These are phyloP conservation scores for Danio albolineatus DNA, from an alignment of 2,797 vertebrate genomes.

Conservation along the genomic window DNA sequence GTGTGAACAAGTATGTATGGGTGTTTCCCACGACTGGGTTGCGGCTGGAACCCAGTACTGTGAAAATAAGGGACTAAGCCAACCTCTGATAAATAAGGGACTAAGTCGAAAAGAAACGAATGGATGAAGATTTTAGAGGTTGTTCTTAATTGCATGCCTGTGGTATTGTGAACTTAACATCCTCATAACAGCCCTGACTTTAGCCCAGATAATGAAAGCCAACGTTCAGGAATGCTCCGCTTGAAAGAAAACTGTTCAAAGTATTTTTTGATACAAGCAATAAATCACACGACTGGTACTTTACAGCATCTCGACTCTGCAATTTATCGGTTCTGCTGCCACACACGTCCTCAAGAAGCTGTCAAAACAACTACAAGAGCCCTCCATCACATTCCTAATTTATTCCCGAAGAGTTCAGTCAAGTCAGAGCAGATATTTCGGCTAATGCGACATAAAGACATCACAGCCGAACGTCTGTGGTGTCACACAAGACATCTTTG, in stretches of 20 bases:
- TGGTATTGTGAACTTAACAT: not conserved
- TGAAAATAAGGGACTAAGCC: no score
- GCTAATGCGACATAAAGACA: constrained; percentile 34
- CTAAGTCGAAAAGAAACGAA: no score
- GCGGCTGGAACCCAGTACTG: no score
- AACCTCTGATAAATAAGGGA: no score
- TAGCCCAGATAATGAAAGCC: not conserved
- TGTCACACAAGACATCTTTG: constrained; percentile 15
- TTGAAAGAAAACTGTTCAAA: constrained; percentile 4
- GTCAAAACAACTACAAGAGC: constrained; percentile 4
- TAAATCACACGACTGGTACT: constrained; percentile 24
- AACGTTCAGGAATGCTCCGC: not conserved
- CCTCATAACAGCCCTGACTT: not conserved
- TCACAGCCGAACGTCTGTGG: not conserved
- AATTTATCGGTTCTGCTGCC: not conserved
- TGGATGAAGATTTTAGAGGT: no score
- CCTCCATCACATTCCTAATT: constrained; percentile 11
- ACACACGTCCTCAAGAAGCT: constrained; percentile 8
- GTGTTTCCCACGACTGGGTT: no score
- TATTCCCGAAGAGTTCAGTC: constrained; percentile 14
- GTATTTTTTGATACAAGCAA: constrained; percentile 7
- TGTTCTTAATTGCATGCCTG: not conserved
- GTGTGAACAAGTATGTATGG: no score
- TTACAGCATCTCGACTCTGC: not conserved
- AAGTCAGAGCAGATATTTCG: not conserved